Base-by-base conservation (phyloP, 2,888 invertebrate genomes). In the Phragmatobia fuliginosa region DNA sequence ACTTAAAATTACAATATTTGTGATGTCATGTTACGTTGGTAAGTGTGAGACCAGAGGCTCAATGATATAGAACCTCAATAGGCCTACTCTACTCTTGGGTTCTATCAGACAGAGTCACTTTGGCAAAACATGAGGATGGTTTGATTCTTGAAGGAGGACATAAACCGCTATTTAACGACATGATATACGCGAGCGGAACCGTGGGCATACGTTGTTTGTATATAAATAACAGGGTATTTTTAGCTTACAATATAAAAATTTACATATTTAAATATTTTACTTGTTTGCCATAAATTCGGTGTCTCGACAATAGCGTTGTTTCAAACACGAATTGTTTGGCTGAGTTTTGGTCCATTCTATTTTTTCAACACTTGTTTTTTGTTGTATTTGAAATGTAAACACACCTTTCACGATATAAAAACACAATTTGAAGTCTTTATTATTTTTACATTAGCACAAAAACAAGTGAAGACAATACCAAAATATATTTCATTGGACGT, bases 181-280 rank as follows among this genome's bases (percentile, higher is more conserved):
- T n/a, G n/a, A n/a, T n/a, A n/a, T n/a, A n/a, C n/a, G n/a, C n/a
- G n/a, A n/a, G n/a, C n/a, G n/a, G n/a, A n/a, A n/a, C n/a, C n/a
- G n/a, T n/a, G n/a, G n/a, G n/a, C n/a, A n/a, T n/a, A 16, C 16
- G 11, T 62, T 11, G 21, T 21, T 10, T 7, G 21, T 33, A n/a
- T 60, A 60, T 21, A 33, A 32, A 59, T 33, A 60, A 10, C 21
- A 33, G 10, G 1, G 10, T 33, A 33, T 60, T 33, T 33, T 33
- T 32, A 8, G 16, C 28, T 16, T 16, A 28, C 59, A 59, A 62
- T 62, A 32, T 14, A 69, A 66, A 52, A 75, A 72, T 73, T 67
- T 75, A 68, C 68, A 71, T 71, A 60, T 58, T 56, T 67, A 59
- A 77, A 79, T 67, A 64, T 70, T 76, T 76, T 59, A 32, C 64